phyloP scores from a whole-genome alignment of 2,797 vertebrate species.

The Miichthys miiuy region DNA sequence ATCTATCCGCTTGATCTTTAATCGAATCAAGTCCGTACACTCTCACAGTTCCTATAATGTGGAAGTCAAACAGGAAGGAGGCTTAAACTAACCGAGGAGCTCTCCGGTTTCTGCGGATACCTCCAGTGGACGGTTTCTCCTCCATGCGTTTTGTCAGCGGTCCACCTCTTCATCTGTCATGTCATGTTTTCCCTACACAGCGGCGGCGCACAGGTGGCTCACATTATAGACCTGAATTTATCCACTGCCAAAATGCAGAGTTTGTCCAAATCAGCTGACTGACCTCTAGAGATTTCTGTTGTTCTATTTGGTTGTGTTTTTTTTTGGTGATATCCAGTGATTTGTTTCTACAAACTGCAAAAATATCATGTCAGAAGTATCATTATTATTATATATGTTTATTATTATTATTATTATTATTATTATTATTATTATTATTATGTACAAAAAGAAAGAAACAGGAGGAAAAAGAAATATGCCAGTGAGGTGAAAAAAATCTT shows the following conservation, averaged over 20 bases:
- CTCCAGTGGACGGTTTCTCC: conserved; percentile 57
- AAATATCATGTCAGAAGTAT: neutral
- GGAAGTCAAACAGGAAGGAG: conserved; percentile 77
- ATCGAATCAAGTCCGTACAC: conserved; percentile 60
- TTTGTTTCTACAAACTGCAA: neutral
- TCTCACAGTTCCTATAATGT: conserved; percentile 58
- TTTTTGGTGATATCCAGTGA: neutral
- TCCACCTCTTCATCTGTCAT: conserved; percentile 75
- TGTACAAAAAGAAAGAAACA: neutral
- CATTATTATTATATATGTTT: neutral
- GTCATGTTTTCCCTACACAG: conserved; percentile 67
- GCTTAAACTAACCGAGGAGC: conserved; percentile 69
- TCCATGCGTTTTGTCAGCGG: conserved; percentile 68
- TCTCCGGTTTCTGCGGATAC: conserved; percentile 65
- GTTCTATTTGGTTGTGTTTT: conserved; percentile 15
- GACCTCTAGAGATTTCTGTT: conserved; percentile 45
- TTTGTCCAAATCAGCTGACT: conserved; percentile 76
- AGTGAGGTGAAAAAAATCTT: neutral
- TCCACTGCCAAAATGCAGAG: conserved; percentile 55
- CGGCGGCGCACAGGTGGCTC: conserved; percentile 76
- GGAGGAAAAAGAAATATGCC: neutral
- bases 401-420: no score
- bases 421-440: neutral
- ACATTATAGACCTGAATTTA: conserved; percentile 62
- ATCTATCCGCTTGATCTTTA: conserved; percentile 56